phyloP scores from a whole-genome alignment of 1,140 invertebrate species.

The Micrasema minimum region DNA sequence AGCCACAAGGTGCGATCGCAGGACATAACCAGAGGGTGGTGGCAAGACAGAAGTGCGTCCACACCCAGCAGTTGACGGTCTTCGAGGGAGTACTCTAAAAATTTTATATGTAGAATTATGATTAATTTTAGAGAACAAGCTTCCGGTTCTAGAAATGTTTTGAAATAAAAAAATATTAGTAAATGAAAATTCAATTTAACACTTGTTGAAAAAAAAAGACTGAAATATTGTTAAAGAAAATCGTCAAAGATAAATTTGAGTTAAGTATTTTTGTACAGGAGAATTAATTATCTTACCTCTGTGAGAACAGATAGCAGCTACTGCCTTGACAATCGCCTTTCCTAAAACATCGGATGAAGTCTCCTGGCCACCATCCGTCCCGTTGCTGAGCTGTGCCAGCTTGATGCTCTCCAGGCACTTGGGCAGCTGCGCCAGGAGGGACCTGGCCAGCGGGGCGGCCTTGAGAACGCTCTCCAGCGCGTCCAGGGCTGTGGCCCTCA shows the following conservation, averaged over 20 bases:
- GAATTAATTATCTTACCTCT: constrained; percentile 56
- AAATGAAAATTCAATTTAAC: not conserved
- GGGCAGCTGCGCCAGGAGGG: constrained; percentile 59
- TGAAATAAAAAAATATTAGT: no score
- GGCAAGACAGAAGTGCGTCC: constrained; percentile 73
- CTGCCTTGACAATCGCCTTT: constrained; percentile 65
- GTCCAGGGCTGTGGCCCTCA: constrained; percentile 56
- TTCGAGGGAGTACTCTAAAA: constrained; percentile 61
- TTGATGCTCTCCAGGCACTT: constrained; percentile 62
- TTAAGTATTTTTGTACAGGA: no score
- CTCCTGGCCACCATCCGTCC: constrained; percentile 58
- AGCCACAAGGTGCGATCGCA: constrained; percentile 70
- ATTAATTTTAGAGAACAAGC: no score
- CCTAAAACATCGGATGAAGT: constrained; percentile 60
- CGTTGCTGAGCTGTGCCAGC: constrained; percentile 57
- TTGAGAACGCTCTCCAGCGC: constrained; percentile 55
- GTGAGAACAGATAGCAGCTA: constrained; percentile 66
- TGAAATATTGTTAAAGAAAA: not conserved
- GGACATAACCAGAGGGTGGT: constrained; percentile 74
- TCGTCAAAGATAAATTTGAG: no score
- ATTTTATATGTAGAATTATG: no score
- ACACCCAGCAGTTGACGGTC: constrained; percentile 69
- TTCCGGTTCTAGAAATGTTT: no score
- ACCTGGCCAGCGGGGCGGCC: constrained; percentile 56
- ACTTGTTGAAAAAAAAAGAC: not conserved